These are phyloP conservation scores for Notodonta dromedarius DNA, from an alignment of 2,888 invertebrate species.

Conservation along the genomic window DNA sequence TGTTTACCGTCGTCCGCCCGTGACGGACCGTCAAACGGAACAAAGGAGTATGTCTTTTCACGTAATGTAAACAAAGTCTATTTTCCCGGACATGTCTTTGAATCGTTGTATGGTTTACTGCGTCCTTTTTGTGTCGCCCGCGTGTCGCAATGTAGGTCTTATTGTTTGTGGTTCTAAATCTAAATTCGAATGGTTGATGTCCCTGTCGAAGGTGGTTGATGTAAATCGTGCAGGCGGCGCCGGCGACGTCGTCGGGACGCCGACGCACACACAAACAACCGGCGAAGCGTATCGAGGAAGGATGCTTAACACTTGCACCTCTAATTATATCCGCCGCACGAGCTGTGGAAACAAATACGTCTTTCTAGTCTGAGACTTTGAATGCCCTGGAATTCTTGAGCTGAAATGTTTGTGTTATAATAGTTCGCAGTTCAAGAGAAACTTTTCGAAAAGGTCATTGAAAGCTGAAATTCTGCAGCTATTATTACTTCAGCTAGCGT, in stretches of 20 bases:
- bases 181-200: constrained; percentile 30
- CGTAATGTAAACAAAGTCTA: constrained; percentile 76
- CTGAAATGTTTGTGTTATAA: constrained; percentile 6
- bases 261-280: constrained; percentile 70
- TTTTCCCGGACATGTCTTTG: constrained; percentile 73
- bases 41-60: constrained; percentile 78
- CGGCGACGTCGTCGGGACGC: constrained; percentile 76
- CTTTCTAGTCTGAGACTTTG: constrained; percentile 45
- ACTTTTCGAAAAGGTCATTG: neutral
- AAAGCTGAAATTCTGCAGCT: neutral
- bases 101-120: constrained; percentile 30
- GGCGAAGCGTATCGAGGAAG: constrained; percentile 77
- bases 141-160: constrained; percentile 35
- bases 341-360: constrained; percentile 70
- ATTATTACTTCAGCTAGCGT: too few relatives aligned
- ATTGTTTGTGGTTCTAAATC: constrained; percentile 25
- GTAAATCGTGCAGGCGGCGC: constrained; percentile 79
- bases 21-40: constrained; percentile 58
- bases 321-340: constrained; percentile 77
- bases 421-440: neutral
- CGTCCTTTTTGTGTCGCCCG: constrained; percentile 11
- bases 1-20: constrained; percentile 70
- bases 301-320: constrained; percentile 80
- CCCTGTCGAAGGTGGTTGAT: constrained; percentile 45
- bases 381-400: constrained; percentile 26